phyloP scores from a whole-genome alignment of 2,113 vertebrate genomes.

The Gymnobelideus leadbeateri region DNA sequence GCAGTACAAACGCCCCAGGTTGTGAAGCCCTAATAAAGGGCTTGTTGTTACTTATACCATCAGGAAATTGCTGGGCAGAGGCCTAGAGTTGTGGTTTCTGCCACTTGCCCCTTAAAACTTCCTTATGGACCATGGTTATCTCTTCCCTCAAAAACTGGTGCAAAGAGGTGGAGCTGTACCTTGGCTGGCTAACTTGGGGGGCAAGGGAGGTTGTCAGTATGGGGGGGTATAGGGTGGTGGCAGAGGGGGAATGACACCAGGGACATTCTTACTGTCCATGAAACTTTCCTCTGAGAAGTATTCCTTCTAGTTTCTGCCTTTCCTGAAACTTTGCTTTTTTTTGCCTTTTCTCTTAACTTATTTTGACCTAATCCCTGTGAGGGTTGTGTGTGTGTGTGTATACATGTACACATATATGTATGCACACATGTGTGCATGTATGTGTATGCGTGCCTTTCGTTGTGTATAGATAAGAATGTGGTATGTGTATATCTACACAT shows the following conservation, averaged over 20 bases:
- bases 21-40: background rate
- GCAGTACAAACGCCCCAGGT: background rate
- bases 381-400: background rate
- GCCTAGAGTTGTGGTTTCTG: too few species aligned
- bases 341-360: background rate
- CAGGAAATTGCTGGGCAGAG: too few species aligned
- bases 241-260: background rate
- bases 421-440: too few species aligned
- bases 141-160: background rate
- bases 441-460: too few species aligned
- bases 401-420: too few species aligned
- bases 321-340: background rate
- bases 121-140: background rate
- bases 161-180: background rate
- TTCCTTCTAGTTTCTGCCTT: background rate
- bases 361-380: background rate
- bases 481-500: too few species aligned
- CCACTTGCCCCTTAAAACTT: background rate
- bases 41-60: too few species aligned
- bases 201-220: too few species aligned
- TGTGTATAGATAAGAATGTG: too few species aligned
- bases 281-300: background rate
- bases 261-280: background rate
- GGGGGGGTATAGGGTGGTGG: too few species aligned
- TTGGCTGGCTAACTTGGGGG: background rate